Evolutionary conservation across 1,140 invertebrate species (phyloP), one percentile per base, ranked within the genome.

Genomic region (Chymomyza costata): DNA sequence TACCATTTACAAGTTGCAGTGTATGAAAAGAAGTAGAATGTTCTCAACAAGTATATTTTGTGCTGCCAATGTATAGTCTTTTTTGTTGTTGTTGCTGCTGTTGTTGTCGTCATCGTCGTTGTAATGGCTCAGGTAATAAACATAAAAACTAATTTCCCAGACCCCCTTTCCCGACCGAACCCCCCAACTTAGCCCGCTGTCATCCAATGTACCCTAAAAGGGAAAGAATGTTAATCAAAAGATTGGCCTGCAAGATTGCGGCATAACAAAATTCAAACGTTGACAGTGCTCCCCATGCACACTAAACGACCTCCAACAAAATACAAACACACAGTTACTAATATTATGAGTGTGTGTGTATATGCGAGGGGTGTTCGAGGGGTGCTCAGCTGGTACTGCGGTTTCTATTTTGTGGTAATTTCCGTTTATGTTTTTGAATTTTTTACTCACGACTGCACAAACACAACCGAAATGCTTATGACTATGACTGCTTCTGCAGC

Each of bases 361-460:
- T 40, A 16, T 52, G 49, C 40, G 19, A 47, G n/a, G n/a, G n/a
- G 39, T 19, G 25, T 51, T 8, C 17, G 43, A 32, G 50, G 51
- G 51, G 50, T 48, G 53, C 31, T 30, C 58, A 48, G 57, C 53
- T 67, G n/a, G n/a, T n/a, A n/a, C 68, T 78, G 71, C 68, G 71
- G 71, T 71, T 76, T 76, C 66, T 78, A 78, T 78, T 78, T 80
- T 80, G 73, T 73, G 73, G 73, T 80, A 80, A 80, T 80, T 80
- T 80, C 73, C 73, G 73, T 80, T 80, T 80, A 80, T 80, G 73
- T 80, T 80, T 80, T 80, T 80, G 73, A 80, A 80, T 80, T 80
- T 80, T 80, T 80, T 80, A 78, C 73, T 71, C 73, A 80, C 71
- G 63, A 60, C 73, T 76, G 71, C 71, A 66, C 71, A 78, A 78